Percentiles rank a stretch among this genome's conserved stretches.
These are phyloP conservation scores for Sparidentex hasta DNA, from an alignment of 2,797 vertebrate species.

Conservation along the genomic window DNA sequence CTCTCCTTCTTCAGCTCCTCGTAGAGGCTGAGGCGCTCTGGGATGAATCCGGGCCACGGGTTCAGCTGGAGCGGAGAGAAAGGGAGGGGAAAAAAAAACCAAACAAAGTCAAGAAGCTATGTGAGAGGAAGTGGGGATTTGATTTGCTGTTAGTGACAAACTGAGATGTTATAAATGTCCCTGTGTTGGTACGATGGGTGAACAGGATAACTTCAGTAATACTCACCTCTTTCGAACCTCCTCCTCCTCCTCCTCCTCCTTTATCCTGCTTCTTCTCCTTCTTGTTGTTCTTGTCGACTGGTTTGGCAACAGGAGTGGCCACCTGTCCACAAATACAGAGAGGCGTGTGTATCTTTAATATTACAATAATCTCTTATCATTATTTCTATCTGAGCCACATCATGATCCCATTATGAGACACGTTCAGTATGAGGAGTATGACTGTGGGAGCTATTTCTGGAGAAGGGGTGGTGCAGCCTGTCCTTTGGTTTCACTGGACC, in stretches of 20 bases:
- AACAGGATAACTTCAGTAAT: not conserved
- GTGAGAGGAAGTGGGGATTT: not conserved
- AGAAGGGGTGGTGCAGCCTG: conserved; percentile 16
- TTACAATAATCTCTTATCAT: not conserved
- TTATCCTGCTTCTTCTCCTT: conserved; percentile 80
- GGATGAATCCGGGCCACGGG: conserved; percentile 83
- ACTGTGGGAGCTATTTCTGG: conserved; percentile 64
- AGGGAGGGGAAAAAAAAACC: not conserved
- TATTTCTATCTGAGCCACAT: not conserved
- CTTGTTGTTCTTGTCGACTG: conserved; percentile 77
- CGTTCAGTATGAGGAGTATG: not conserved
- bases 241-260: conserved; percentile 33
- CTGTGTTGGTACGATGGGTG: not conserved
- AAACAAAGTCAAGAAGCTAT: not conserved
- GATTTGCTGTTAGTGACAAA: not conserved
- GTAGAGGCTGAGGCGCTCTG: conserved; percentile 90
- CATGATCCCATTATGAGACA: not conserved
- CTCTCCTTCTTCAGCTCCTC: conserved; percentile 90
- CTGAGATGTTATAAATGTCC: not conserved
- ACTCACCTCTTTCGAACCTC: conserved; percentile 75
- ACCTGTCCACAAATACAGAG: conserved; percentile 46
- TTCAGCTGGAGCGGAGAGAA: conserved; percentile 65
- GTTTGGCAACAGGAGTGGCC: conserved; percentile 42
- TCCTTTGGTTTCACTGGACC: conserved; percentile 11
- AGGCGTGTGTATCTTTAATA: not conserved